These are phyloP conservation scores for Caranx ignobilis DNA, from an alignment of 2,113 vertebrate genomes.

Conservation along the genomic window DNA sequence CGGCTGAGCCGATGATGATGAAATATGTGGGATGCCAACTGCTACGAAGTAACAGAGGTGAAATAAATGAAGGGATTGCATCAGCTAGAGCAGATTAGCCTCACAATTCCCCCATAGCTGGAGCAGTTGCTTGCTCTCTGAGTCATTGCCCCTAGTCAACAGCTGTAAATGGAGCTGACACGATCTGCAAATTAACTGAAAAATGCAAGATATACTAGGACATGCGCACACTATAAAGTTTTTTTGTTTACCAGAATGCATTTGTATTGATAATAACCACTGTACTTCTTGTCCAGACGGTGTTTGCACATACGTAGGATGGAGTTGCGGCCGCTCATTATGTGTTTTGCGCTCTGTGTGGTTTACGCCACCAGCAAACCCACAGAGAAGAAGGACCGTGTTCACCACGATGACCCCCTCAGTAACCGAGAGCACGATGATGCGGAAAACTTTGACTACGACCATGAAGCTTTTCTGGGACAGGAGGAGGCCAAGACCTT, in stretches of 20 bases:
- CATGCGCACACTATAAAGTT: background rate
- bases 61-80: conserved; percentile 15
- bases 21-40: background rate
- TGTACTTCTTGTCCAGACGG: background rate
- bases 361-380: conserved; percentile 91
- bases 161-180: background rate
- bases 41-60: background rate
- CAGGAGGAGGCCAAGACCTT: conserved; percentile 97
- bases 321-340: conserved; percentile 85
- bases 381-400: conserved; percentile 94
- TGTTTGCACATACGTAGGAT: conserved; percentile 70
- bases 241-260: background rate
- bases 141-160: conserved; percentile 1
- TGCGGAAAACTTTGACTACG: conserved; percentile 93
- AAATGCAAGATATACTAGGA: background rate
- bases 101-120: background rate
- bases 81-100: conserved; percentile 34
- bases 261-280: background rate
- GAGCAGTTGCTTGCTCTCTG: conserved; percentile 26
- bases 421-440: conserved; percentile 92
- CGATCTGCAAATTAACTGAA: background rate
- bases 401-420: conserved; percentile 92
- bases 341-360: conserved; percentile 88
- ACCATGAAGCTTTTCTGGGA: conserved; percentile 97
- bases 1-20: background rate